phyloP scores from a whole-genome alignment of 2,888 invertebrate genomes.

The Epinotia demarniana region DNA sequence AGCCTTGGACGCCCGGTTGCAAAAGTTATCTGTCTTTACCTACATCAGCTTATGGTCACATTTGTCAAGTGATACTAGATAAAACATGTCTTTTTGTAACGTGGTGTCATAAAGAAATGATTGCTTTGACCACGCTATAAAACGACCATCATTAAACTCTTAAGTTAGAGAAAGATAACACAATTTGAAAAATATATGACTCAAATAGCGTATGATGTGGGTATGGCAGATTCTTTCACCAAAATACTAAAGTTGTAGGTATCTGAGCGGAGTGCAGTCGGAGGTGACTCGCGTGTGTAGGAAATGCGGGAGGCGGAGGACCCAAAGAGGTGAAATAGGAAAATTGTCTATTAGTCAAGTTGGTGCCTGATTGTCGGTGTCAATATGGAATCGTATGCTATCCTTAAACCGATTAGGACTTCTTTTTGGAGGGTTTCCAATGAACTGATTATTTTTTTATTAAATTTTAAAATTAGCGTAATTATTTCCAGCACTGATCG shows the following conservation, averaged over 20 bases:
- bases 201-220: neutral
- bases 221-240: neutral
- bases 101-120: no score
- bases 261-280: neutral
- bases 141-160: neutral
- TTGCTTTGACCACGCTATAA: neutral
- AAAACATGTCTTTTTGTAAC: no score
- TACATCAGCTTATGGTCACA: neutral
- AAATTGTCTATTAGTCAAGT: conserved; percentile 77
- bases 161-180: neutral
- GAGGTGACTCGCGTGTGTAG: neutral
- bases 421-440: conserved; percentile 76
- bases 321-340: conserved; percentile 73
- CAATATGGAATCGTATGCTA: conserved; percentile 63
- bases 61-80: no score
- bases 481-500: conserved; percentile 80
- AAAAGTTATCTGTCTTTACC: neutral
- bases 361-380: conserved; percentile 79
- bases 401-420: conserved; percentile 59
- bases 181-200: neutral
- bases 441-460: conserved; percentile 81
- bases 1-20: conserved; percentile 55
- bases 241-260: neutral
- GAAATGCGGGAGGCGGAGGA: conserved; percentile 46
- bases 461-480: conserved; percentile 75